phyloP scores from a whole-genome alignment of 2,888 invertebrate species.

The Agonopterix arenella region DNA sequence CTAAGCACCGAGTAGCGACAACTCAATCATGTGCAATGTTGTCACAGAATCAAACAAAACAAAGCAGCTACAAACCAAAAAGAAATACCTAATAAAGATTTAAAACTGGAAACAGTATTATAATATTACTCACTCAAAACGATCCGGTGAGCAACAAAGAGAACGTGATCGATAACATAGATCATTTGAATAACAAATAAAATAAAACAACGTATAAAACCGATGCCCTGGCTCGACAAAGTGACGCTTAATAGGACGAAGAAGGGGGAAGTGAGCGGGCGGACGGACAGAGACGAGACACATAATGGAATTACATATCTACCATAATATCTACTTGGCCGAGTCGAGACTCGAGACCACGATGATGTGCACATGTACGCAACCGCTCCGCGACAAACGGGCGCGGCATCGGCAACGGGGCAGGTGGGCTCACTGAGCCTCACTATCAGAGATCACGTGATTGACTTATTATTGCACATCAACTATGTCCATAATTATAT shows the following conservation, averaged over 20 bases:
- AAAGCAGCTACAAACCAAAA: neutral
- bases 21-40: neutral
- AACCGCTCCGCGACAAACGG: conserved; percentile 25
- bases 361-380: conserved; percentile 35
- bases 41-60: conserved; percentile 3
- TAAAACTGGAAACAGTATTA: neutral
- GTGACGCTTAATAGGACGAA: conserved; percentile 60
- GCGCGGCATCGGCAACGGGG: conserved; percentile 34
- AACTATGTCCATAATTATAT: conserved; percentile 3
- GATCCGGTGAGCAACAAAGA: conserved; percentile 34
- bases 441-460: conserved; percentile 48
- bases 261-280: conserved; percentile 45
- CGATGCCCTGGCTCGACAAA: conserved; percentile 56
- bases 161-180: conserved; percentile 44
- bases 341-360: conserved; percentile 55
- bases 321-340: conserved; percentile 45
- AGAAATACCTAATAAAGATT: neutral
- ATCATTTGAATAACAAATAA: conserved; percentile 59
- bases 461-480: conserved; percentile 21
- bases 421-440: conserved; percentile 49
- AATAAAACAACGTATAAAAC: conserved; percentile 57
- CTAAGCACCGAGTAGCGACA: conserved; percentile 13
- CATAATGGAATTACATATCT: conserved; percentile 72
- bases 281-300: conserved; percentile 65
- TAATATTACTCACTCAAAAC: conserved; percentile 21